Percentiles rank a stretch among this genome's conserved stretches.
phyloP scores from a whole-genome alignment of 1,140 invertebrate genomes.

The Patella vulgata region DNA sequence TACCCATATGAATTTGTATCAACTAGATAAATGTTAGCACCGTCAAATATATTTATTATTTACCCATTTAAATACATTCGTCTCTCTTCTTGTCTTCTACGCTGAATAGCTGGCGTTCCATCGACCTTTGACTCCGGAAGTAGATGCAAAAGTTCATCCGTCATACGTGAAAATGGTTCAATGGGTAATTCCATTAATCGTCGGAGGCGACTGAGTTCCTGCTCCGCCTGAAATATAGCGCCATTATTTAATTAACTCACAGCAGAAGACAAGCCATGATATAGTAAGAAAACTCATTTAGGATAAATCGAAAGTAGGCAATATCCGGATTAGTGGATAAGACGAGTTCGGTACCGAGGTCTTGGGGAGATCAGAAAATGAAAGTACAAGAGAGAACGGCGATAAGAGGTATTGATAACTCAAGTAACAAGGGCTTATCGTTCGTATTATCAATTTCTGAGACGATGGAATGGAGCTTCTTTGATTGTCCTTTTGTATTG shows the following conservation, averaged over 20 bases:
- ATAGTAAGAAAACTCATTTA: not conserved
- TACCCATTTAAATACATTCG: conserved; percentile 21
- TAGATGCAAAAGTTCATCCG: conserved; percentile 41
- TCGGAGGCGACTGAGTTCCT: conserved; percentile 81
- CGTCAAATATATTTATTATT: no score
- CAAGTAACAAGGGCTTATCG: no score
- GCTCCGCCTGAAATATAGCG: conserved; percentile 72
- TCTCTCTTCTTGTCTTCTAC: conserved; percentile 2
- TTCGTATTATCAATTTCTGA: no score
- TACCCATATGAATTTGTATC: no score
- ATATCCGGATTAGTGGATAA: no score
- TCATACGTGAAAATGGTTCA: conserved; percentile 71
- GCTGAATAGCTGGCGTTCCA: conserved; percentile 24
- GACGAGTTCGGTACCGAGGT: not conserved
- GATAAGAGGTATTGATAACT: no score
- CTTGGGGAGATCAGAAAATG: no score
- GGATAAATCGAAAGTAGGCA: not conserved
- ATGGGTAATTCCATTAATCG: conserved; percentile 70
- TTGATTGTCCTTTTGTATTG: no score
- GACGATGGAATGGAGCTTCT: no score
- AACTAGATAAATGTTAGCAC: no score
- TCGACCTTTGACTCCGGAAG: conserved; percentile 48
- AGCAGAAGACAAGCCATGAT: no score
- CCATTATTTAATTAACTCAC: not conserved
- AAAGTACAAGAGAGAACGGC: no score